Conservation (phyloP, 2,888 invertebrate species). For the Lamellibrachia columna region DNA sequence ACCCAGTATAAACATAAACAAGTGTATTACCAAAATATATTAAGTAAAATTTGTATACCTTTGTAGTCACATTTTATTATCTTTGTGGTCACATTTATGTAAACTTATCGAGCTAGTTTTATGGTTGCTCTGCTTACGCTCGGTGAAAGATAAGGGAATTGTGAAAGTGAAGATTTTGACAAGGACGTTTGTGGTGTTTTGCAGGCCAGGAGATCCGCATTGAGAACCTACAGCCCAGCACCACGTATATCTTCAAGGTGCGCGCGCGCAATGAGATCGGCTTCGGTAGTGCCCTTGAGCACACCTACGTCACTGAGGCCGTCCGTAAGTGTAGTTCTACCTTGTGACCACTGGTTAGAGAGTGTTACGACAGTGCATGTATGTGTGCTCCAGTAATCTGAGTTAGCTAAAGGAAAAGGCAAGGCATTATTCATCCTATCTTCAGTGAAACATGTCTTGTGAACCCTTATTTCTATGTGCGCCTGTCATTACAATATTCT, state of each 20-base stretch:
- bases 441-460: too few species aligned
- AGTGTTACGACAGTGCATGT: too few species aligned
- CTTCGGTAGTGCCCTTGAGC: conserved; percentile 32
- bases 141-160: background rate
- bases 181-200: background rate
- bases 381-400: too few species aligned
- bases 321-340: conserved; percentile 33
- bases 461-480: too few species aligned
- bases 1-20: background rate
- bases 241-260: conserved; percentile 38
- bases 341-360: too few species aligned
- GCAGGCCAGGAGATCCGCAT: conserved; percentile 37
- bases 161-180: background rate
- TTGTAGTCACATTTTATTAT: background rate
- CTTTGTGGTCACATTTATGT: background rate
- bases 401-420: too few species aligned
- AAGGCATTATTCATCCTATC: too few species aligned
- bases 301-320: conserved; percentile 34
- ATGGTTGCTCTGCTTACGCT: background rate
- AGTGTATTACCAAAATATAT: background rate
- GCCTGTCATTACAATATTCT: too few species aligned
- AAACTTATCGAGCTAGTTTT: background rate
- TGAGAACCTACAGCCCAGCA: conserved; percentile 42
- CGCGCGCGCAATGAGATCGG: conserved; percentile 43
- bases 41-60: background rate